Evolutionary conservation across 2,888 invertebrate species (phyloP).

Genomic region (Taphrorychus bicolor): DNA sequence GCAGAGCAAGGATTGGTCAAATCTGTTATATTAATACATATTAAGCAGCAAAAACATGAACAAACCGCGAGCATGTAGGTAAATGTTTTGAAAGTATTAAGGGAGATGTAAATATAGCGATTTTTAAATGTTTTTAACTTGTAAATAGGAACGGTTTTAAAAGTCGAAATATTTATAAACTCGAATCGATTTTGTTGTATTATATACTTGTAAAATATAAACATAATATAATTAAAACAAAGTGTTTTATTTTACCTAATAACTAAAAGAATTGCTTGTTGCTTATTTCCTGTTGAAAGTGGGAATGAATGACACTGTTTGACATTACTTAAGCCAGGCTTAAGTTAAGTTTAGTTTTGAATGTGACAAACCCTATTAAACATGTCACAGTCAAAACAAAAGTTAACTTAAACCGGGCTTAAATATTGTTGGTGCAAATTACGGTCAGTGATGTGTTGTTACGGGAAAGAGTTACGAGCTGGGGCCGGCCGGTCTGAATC

Average conservation of each 20-base stretch:
- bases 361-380: too few relatives aligned
- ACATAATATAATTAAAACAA: slow-evolving; percentile 48
- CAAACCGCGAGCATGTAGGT: neutral
- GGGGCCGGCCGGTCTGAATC: too few relatives aligned
- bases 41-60: slow-evolving; percentile 9
- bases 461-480: too few relatives aligned
- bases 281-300: too few relatives aligned
- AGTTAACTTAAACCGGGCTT: too few relatives aligned
- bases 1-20: neutral
- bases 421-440: too few relatives aligned
- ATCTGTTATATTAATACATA: neutral
- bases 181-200: slow-evolving; percentile 51
- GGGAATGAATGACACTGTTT: too few relatives aligned
- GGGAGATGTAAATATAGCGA: slow-evolving; percentile 42
- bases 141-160: slow-evolving; percentile 44
- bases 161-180: slow-evolving; percentile 44
- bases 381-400: too few relatives aligned
- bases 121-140: slow-evolving; percentile 47
- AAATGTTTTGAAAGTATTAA: neutral
- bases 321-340: too few relatives aligned
- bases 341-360: too few relatives aligned
- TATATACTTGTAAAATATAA: slow-evolving; percentile 59
- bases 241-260: neutral
- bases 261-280: too few relatives aligned
- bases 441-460: too few relatives aligned